phyloP scores from a whole-genome alignment of 2,113 vertebrate genomes.

The Peromyscus californicus region DNA sequence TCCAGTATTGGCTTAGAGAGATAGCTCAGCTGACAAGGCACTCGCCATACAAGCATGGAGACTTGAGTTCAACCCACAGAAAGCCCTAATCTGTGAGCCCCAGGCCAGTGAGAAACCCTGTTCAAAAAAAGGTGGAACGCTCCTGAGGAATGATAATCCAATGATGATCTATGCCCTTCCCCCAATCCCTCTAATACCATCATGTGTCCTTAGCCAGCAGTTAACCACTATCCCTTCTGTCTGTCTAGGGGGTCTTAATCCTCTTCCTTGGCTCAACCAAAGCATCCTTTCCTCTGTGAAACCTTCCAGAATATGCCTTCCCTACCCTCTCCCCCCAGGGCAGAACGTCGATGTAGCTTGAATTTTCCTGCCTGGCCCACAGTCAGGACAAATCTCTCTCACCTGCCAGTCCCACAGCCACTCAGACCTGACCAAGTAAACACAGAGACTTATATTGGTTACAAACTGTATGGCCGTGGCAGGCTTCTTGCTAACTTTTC shows the following conservation, averaged over 20 bases:
- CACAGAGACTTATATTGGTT: too few species aligned
- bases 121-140: neutral
- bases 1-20: neutral
- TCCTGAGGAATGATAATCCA: neutral
- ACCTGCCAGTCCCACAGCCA: too few species aligned
- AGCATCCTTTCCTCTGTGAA: accelerated
- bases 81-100: too few species aligned
- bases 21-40: neutral
- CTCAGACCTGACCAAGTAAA: too few species aligned
- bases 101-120: neutral
- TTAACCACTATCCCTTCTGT: neutral
- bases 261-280: neutral
- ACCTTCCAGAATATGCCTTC: neutral
- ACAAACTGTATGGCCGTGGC: too few species aligned
- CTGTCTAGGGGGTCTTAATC: neutral
- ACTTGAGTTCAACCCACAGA: neutral
- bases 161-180: neutral
- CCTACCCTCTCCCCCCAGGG: neutral
- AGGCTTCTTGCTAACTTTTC: too few species aligned
- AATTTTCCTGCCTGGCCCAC: too few species aligned
- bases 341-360: neutral
- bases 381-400: too few species aligned
- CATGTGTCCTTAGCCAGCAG: neutral
- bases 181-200: neutral
- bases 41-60: too few species aligned